Conservation (phyloP, 1,140 invertebrate species). For the Scaptodrosophila lebanonensis region DNA sequence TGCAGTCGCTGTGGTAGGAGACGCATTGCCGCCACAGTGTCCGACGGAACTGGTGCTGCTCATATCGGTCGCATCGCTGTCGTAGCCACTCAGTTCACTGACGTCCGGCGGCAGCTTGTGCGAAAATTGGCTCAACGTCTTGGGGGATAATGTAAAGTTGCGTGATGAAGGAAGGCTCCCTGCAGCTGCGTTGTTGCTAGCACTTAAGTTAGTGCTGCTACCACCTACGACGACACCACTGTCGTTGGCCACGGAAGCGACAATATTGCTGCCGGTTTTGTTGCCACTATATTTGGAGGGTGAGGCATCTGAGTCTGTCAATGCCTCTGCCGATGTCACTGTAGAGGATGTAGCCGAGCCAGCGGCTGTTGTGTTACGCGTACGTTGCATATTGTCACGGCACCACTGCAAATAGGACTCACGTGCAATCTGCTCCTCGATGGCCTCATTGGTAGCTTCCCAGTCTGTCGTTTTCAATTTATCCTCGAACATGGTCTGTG, state of each 20-base stretch:
- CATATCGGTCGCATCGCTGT: conserved; percentile 74
- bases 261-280: conserved; percentile 12
- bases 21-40: conserved; percentile 43
- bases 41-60: conserved; percentile 74
- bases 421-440: conserved; percentile 92
- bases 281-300: conserved; percentile 57
- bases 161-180: no score
- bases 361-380: conserved; percentile 63
- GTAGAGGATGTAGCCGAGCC: conserved; percentile 69
- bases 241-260: conserved; percentile 24
- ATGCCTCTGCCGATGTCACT: conserved; percentile 67
- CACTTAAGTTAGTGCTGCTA: neutral
- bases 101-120: conserved; percentile 53
- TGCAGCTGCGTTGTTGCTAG: conserved; percentile 10
- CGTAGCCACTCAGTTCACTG: conserved; percentile 51
- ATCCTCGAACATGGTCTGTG: conserved; percentile 91
- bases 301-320: conserved; percentile 61
- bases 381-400: conserved; percentile 83
- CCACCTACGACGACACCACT: conserved; percentile 12
- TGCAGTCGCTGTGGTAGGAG: conserved; percentile 38
- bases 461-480: conserved; percentile 94
- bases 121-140: conserved; percentile 48
- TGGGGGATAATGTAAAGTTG: conserved; percentile 46
- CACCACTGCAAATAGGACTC: conserved; percentile 95
- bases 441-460: conserved; percentile 95